Conservation (phyloP, 2,113 vertebrate genomes). For the Indicator maculatus region DNA sequence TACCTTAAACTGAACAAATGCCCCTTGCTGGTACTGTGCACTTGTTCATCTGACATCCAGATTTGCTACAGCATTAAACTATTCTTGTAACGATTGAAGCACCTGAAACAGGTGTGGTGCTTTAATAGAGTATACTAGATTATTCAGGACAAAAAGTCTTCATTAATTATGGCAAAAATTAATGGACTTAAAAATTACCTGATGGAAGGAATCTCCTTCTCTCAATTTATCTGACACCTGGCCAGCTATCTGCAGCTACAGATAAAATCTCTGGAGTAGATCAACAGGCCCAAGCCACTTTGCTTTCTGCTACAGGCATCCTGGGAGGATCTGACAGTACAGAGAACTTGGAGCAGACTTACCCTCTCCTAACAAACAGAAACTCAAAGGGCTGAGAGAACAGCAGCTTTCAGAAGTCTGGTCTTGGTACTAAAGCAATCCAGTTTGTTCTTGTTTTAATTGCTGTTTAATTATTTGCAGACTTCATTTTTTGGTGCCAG, state of each 20-base stretch:
- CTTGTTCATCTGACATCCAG: background rate
- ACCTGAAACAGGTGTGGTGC: background rate
- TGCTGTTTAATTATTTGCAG: constrained; percentile 66
- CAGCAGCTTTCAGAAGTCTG: constrained; percentile 38
- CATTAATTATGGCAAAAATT: background rate
- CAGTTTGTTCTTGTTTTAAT: constrained; percentile 44
- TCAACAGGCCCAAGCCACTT: background rate
- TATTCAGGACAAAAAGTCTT: background rate
- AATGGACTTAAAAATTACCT: background rate
- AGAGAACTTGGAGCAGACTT: background rate
- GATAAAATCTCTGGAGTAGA: background rate
- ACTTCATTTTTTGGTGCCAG: constrained; percentile 31
- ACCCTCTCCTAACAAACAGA: background rate
- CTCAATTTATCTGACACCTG: background rate
- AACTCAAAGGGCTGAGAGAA: constrained; percentile 23
- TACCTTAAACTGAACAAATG: background rate
- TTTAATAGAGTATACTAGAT: background rate
- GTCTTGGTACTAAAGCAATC: constrained; percentile 20
- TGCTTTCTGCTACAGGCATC: background rate
- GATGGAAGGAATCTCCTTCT: background rate
- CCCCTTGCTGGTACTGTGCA: background rate
- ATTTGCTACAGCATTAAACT: background rate
- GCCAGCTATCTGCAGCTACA: background rate
- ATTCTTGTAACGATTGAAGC: background rate
- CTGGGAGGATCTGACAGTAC: background rate